Conservation (phyloP, 2,797 vertebrate genomes). For the Dendrocincla fuliginosa region DNA sequence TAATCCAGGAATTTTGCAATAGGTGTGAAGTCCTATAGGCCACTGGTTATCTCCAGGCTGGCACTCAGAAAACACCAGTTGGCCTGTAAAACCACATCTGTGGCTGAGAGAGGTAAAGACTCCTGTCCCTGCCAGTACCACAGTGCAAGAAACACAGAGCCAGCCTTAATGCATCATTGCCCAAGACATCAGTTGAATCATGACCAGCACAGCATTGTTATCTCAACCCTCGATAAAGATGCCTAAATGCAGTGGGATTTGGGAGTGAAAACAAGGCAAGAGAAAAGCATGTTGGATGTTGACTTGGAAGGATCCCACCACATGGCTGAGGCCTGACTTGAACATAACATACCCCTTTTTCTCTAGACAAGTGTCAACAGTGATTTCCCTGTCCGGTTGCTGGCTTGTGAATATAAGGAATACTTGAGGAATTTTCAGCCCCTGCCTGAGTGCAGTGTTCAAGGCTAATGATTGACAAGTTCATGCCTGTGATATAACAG, state of each 20-base stretch:
- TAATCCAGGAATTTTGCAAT: background rate
- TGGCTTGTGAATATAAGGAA: background rate
- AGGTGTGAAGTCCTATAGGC: background rate
- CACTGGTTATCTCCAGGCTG: background rate
- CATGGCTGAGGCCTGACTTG: background rate
- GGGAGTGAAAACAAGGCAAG: background rate
- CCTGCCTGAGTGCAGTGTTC: background rate
- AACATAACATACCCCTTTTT: background rate
- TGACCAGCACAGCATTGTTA: background rate
- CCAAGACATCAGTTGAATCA: background rate
- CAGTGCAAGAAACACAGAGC: background rate
- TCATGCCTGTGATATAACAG: background rate
- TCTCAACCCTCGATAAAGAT: background rate
- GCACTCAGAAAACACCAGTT: background rate
- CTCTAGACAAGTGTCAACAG: background rate
- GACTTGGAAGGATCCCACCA: background rate
- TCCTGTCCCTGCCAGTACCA: background rate
- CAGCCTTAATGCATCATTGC: background rate
- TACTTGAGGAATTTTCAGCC: background rate
- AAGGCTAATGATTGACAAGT: background rate
- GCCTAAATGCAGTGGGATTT: background rate
- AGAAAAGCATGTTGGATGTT: background rate
- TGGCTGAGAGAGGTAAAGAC: background rate
- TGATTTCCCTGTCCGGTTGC: background rate
- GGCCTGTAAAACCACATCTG: background rate